These are phyloP conservation scores for Amphimallon solstitiale DNA, from an alignment of 2,888 invertebrate species.

Conservation along the genomic window DNA sequence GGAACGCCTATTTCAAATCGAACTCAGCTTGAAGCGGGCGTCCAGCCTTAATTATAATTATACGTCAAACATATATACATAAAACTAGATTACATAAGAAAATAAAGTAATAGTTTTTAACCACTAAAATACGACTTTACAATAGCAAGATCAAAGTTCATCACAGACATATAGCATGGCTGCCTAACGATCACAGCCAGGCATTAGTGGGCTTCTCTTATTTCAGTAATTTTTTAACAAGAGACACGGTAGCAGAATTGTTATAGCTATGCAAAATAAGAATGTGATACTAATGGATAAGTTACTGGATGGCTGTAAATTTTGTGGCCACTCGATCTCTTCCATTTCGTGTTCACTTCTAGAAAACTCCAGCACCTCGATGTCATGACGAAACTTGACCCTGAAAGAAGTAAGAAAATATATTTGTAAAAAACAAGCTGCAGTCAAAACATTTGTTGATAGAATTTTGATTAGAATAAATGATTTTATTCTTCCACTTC, in stretches of 20 bases:
- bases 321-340: slow-evolving; percentile 57
- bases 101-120: not conserved
- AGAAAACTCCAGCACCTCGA: slow-evolving; percentile 67
- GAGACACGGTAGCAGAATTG: slow-evolving; percentile 66
- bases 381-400: slow-evolving; percentile 68
- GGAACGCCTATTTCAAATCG: too few species aligned
- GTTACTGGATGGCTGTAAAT: slow-evolving; percentile 54
- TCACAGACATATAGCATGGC: slow-evolving; percentile 27
- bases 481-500: too few species aligned
- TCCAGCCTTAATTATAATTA: too few species aligned
- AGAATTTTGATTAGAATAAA: too few species aligned
- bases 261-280: slow-evolving; percentile 65
- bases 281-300: slow-evolving; percentile 66
- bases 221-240: slow-evolving; percentile 58
- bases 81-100: not conserved
- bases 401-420: slow-evolving; percentile 53
- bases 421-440: not conserved
- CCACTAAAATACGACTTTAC: slow-evolving; percentile 5
- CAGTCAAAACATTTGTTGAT: too few species aligned
- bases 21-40: too few species aligned
- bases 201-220: not conserved
- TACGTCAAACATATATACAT: not conserved
- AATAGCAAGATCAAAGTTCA: slow-evolving; percentile 29
- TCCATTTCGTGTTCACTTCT: slow-evolving; percentile 63
- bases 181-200: not conserved